phyloP scores from a whole-genome alignment of 2,113 vertebrate genomes.

The Pomatorhinus ruficollis region DNA sequence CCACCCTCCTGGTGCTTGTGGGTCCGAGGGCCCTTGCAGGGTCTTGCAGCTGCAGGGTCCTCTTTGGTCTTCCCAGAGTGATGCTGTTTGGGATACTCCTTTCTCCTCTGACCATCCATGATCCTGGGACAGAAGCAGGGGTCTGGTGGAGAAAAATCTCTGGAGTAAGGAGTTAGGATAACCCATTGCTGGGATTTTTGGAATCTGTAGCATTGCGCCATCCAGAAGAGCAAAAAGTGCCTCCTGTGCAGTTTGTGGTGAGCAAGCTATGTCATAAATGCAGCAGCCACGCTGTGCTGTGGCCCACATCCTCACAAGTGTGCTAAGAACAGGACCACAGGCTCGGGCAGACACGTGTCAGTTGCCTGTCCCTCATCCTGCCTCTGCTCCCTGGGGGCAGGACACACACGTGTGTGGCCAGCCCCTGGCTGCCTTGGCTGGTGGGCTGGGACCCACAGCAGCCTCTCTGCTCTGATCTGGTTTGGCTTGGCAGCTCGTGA shows the following conservation, averaged over 20 bases:
- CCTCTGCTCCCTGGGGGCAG: background rate
- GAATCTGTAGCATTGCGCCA: accelerated
- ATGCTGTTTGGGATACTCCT: background rate
- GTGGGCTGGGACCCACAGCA: background rate
- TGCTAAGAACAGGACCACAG: background rate
- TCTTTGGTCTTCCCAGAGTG: background rate
- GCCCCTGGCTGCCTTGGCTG: too few relatives aligned
- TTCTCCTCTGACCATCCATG: background rate
- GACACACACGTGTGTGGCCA: accelerated
- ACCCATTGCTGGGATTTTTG: accelerated
- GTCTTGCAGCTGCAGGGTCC: background rate
- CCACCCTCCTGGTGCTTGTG: background rate
- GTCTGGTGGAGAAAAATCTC: background rate
- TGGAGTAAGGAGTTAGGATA: background rate
- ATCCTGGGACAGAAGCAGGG: background rate
- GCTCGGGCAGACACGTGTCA: accelerated
- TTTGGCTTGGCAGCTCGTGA: background rate
- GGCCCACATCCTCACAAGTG: background rate
- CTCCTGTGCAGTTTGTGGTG: background rate
- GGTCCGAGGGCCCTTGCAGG: background rate
- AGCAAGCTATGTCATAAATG: background rate
- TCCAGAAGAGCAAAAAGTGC: background rate
- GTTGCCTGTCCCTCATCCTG: accelerated
- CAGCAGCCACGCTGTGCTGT: background rate
- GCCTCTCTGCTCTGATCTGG: background rate